Conservation (phyloP, 2,888 invertebrate species). For the Mechanitis mazaeus region DNA sequence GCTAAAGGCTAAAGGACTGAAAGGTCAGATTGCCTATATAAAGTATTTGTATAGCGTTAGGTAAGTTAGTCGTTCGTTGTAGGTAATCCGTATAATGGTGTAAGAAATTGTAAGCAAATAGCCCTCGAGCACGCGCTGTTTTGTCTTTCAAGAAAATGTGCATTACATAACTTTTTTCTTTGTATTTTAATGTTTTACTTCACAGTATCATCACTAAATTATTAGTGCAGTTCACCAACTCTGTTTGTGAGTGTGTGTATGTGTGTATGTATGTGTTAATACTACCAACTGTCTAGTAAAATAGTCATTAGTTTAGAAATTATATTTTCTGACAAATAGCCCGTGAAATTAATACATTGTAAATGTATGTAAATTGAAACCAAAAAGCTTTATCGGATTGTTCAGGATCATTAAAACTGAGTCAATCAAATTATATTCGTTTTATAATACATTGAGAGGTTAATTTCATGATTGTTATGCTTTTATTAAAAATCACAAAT, state of each 20-base stretch:
- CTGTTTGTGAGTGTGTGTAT: neutral
- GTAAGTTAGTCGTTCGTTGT: neutral
- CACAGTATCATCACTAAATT: too few relatives aligned
- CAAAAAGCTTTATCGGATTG: conserved; percentile 1
- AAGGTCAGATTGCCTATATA: conserved; percentile 22
- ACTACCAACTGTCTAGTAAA: too few relatives aligned
- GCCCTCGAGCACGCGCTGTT: neutral
- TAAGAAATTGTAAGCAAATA: conserved; percentile 1
- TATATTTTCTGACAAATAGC: neutral
- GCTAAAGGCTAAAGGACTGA: conserved; percentile 24
- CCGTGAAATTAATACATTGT: neutral
- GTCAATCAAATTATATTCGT: conserved; percentile 1
- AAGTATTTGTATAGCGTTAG: conserved; percentile 12
- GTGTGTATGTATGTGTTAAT: neutral
- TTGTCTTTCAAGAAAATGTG: neutral
- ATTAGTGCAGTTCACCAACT: too few relatives aligned
- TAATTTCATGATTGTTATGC: too few relatives aligned
- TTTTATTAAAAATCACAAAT: too few relatives aligned
- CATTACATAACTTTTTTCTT: neutral
- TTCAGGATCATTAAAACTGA: neutral
- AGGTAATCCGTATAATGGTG: conserved; percentile 4
- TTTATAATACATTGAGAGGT: too few relatives aligned
- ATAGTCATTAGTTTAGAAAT: too few relatives aligned
- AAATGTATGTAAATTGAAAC: neutral
- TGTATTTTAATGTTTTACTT: too few relatives aligned